These are phyloP conservation scores for Paguma larvata DNA, from an alignment of 2,797 vertebrate species.

Conservation along the genomic window DNA sequence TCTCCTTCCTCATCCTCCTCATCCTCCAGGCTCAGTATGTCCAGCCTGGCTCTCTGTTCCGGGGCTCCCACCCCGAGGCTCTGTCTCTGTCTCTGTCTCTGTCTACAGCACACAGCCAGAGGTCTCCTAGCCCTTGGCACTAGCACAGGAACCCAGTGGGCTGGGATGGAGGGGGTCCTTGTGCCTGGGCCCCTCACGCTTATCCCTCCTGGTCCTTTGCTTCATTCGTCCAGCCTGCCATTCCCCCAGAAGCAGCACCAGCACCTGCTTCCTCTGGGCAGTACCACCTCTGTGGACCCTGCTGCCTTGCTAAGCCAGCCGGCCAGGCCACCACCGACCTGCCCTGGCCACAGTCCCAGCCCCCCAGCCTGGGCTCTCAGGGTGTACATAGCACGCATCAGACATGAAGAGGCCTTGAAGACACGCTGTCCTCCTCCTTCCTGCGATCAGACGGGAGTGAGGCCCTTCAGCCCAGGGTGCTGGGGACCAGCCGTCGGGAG, in stretches of 20 bases:
- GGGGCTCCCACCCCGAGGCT: not conserved
- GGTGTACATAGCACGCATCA: not conserved
- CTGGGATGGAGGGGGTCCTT: not conserved
- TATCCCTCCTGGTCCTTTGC: not conserved
- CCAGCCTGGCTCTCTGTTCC: not conserved
- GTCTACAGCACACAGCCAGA: not conserved
- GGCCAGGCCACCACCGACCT: not conserved
- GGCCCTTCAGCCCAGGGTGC: not conserved
- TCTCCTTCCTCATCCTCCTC: not conserved
- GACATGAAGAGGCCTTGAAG: not conserved
- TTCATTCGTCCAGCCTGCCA: not conserved
- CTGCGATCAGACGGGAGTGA: not conserved
- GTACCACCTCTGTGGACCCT: not conserved
- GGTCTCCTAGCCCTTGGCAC: not conserved
- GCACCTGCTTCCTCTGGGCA: not conserved
- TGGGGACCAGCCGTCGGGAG: too few relatives aligned
- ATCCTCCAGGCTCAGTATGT: not conserved
- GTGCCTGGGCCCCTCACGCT: not conserved
- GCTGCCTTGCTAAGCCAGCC: not conserved
- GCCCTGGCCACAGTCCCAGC: not conserved
- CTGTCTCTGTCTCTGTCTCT: too few relatives aligned
- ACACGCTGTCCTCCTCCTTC: not conserved
- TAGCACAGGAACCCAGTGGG: not conserved
- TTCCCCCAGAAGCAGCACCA: not conserved
- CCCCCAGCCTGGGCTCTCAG: not conserved